Percentiles rank a stretch among this genome's conserved stretches.
phyloP scores from a whole-genome alignment of 35 echinoderm and acorn worm species.

The Eucidaris tribuloides region DNA sequence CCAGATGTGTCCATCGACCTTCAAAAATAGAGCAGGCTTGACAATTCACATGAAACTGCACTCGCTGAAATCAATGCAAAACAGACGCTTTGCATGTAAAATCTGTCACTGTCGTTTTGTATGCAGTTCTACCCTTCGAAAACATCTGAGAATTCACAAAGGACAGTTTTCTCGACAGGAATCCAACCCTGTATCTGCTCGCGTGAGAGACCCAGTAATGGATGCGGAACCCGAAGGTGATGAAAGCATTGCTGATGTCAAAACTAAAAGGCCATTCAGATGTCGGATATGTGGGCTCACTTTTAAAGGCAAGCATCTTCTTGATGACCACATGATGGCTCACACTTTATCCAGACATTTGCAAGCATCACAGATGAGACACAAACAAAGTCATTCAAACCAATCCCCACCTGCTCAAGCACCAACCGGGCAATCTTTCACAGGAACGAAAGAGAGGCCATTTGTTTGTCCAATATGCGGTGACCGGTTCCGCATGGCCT shows the following conservation, averaged over 20 bases:
- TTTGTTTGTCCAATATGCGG: neutral
- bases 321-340: slow-evolving; percentile 8
- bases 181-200: neutral
- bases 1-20: neutral
- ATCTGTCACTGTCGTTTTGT: slow-evolving; percentile 10
- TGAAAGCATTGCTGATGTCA: slow-evolving; percentile 17
- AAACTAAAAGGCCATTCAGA: neutral
- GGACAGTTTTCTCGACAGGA: slow-evolving; percentile 2
- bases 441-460: slow-evolving; percentile 5
- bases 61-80: neutral
- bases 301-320: slow-evolving; percentile 19
- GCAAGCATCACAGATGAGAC: too few species aligned
- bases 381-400: too few species aligned
- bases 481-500: neutral
- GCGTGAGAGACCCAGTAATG: neutral
- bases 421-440: neutral
- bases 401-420: too few species aligned
- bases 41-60: neutral
- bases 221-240: neutral
- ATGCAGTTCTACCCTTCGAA: neutral
- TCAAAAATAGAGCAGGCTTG: neutral
- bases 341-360: too few species aligned
- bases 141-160: neutral
- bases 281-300: neutral
- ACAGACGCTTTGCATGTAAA: neutral